Evolutionary conservation across 1,140 invertebrate species (phyloP).

Genomic region (Araneus ventricosus): DNA sequence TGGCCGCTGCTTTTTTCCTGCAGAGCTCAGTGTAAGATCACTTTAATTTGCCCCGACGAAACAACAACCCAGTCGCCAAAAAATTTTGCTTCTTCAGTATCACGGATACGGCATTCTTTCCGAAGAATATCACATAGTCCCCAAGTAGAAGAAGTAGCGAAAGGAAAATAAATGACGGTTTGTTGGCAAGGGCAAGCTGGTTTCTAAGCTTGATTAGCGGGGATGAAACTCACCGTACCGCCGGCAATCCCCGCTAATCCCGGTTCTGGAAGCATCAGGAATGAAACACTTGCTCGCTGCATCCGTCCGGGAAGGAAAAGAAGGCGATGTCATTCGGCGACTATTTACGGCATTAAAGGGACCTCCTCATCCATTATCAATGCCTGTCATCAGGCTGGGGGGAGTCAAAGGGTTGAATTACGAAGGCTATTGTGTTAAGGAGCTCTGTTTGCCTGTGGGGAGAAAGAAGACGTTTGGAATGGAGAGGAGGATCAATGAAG

Average conservation of each 20-base stretch:
- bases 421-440: conserved; percentile 42
- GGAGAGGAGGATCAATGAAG: conserved; percentile 38
- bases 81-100: no score
- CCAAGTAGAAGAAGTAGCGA: conserved; percentile 1
- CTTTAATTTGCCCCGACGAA: no score
- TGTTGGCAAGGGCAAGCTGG: conserved; percentile 23
- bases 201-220: conserved; percentile 43
- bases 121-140: not conserved
- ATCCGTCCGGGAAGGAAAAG: conserved; percentile 33
- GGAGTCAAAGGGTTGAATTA: conserved; percentile 54
- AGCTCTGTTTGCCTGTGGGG: conserved; percentile 35
- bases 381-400: conserved; percentile 25
- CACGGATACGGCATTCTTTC: no score
- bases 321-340: conserved; percentile 9
- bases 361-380: conserved; percentile 51
- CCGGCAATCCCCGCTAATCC: conserved; percentile 52
- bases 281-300: conserved; percentile 57
- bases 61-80: no score
- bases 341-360: conserved; percentile 66
- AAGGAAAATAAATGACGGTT: conserved; percentile 58
- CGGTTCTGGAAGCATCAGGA: conserved; percentile 21
- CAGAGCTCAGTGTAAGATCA: no score
- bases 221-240: conserved; percentile 48
- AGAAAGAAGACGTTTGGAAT: conserved; percentile 39
- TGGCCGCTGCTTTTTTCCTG: no score